These are phyloP conservation scores for Sylvia atricapilla DNA, from an alignment of 2,113 vertebrate species.

Conservation along the genomic window DNA sequence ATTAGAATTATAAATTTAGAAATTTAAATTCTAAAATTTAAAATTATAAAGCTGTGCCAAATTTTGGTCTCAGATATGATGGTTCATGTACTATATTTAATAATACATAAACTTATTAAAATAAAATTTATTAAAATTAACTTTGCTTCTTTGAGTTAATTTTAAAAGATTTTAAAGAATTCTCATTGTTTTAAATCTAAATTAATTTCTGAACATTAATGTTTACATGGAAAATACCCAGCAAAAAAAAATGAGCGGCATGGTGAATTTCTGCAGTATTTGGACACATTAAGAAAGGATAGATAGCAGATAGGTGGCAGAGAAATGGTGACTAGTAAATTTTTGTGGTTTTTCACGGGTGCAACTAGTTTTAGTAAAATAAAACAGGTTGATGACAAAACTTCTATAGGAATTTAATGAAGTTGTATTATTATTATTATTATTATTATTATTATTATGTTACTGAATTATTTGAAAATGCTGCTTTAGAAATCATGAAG, in stretches of 20 bases:
- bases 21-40: no score
- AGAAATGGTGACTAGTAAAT: not conserved
- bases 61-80: not conserved
- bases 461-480: not conserved
- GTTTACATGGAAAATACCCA: not conserved
- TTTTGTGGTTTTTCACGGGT: not conserved
- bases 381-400: not conserved
- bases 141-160: not conserved
- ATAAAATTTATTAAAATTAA: not conserved
- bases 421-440: not conserved
- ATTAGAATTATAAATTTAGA: no score
- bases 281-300: not conserved
- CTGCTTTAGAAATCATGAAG: not conserved
- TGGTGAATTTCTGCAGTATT: not conserved
- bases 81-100: not conserved
- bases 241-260: not conserved
- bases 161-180: not conserved
- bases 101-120: not conserved
- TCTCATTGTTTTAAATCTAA: not conserved
- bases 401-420: not conserved
- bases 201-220: not conserved
- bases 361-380: not conserved
- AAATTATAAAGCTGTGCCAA: not conserved
- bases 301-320: rapidly evolving
- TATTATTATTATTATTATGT: not conserved